These are phyloP conservation scores for Busseola fusca DNA, from an alignment of 2,888 invertebrate genomes.

Conservation along the genomic window DNA sequence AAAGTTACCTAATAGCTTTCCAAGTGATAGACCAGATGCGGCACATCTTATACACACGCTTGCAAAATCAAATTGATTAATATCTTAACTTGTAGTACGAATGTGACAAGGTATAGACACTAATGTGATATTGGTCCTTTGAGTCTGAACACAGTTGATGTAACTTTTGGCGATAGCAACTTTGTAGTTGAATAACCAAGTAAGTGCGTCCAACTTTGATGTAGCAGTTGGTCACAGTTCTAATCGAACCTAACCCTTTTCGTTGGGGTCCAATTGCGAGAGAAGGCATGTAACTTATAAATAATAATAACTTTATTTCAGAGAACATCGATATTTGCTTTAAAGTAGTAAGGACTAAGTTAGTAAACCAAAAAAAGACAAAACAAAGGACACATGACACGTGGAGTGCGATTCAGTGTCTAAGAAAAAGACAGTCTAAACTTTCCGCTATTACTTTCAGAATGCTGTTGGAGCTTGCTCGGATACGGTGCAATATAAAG, in stretches of 20 bases:
- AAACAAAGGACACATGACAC: too few species aligned
- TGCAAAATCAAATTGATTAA: not conserved
- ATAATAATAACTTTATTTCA: too few species aligned
- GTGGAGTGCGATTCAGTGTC: too few species aligned
- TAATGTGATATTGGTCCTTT: not conserved
- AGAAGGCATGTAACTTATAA: not conserved
- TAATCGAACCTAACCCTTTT: not conserved
- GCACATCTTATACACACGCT: not conserved
- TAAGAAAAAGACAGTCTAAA: too few species aligned
- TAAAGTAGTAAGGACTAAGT: too few species aligned
- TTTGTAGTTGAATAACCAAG: not conserved
- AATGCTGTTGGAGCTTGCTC: too few species aligned
- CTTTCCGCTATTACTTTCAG: too few species aligned
- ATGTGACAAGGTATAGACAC: not conserved
- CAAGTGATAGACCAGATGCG: conserved; percentile 25
- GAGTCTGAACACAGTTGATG: too few species aligned
- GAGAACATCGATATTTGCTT: too few species aligned
- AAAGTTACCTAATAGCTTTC: not conserved
- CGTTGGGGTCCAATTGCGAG: not conserved
- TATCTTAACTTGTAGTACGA: conserved; percentile 6
- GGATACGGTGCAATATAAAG: too few species aligned
- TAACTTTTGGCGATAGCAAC: not conserved
- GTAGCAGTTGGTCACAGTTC: too few species aligned
- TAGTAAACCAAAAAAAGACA: too few species aligned
- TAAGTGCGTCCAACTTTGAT: not conserved